These are phyloP conservation scores for Atta colombica DNA, from an alignment of 1,140 invertebrate genomes.

Conservation along the genomic window DNA sequence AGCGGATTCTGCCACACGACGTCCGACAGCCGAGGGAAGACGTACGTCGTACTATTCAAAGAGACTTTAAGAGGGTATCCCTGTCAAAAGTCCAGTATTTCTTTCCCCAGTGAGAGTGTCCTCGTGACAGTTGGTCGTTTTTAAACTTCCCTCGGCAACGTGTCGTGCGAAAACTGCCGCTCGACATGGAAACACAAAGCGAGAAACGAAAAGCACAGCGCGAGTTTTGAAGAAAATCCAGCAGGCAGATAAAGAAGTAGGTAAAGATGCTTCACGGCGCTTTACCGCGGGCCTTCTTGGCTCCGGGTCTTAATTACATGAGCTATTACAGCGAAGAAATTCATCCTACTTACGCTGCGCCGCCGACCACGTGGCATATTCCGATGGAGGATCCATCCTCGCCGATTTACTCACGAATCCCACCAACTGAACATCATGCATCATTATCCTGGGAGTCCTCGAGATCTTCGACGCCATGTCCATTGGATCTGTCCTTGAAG, in stretches of 20 bases:
- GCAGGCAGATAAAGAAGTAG: not conserved
- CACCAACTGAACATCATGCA: constrained; percentile 60
- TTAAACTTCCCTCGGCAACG: constrained; percentile 7
- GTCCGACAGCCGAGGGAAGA: constrained; percentile 79
- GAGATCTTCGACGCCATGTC: constrained; percentile 78
- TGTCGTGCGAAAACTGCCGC: not conserved
- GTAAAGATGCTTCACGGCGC: constrained; percentile 83
- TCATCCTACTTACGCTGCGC: constrained; percentile 69
- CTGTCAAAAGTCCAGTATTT: not conserved
- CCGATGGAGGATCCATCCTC: constrained; percentile 77
- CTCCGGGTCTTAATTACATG: constrained; percentile 81
- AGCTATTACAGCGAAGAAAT: constrained; percentile 82
- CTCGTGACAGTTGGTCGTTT: constrained; percentile 14
- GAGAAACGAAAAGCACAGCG: not conserved
- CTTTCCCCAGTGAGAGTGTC: constrained; percentile 38
- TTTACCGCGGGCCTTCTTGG: constrained; percentile 82
- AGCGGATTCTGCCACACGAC: constrained; percentile 81
- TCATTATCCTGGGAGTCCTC: constrained; percentile 71
- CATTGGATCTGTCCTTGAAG: constrained; percentile 86
- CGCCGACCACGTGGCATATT: constrained; percentile 70
- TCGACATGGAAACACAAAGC: constrained; percentile 17
- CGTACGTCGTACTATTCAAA: constrained; percentile 32
- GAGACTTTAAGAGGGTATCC: not conserved
- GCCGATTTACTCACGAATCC: constrained; percentile 62
- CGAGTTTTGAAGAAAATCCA: constrained; percentile 14